Evolutionary conservation across 2,797 vertebrate species (phyloP).

Genomic region (Hapalemur alaotrensis): DNA sequence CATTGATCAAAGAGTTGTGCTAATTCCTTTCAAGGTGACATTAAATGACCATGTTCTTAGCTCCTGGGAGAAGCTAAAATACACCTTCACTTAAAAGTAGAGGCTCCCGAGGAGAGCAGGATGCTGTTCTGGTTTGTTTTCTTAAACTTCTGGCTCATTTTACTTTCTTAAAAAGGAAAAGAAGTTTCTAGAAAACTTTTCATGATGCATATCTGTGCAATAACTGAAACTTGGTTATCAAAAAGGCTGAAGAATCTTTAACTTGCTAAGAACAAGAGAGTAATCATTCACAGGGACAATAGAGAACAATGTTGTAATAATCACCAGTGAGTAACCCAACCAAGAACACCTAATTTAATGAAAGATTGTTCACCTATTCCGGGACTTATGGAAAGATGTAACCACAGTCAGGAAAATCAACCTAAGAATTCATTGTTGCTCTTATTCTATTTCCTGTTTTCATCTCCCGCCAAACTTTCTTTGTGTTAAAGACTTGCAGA

Average conservation of each 20-base stretch:
- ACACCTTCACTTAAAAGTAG: conserved; percentile 16
- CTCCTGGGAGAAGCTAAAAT: background rate
- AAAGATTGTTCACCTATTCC: background rate
- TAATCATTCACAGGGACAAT: background rate
- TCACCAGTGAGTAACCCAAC: background rate
- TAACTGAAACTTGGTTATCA: background rate
- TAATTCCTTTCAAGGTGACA: conserved; percentile 52
- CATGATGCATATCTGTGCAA: background rate
- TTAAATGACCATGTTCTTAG: conserved; percentile 39
- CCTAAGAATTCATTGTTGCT: background rate
- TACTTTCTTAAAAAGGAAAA: conserved; percentile 18
- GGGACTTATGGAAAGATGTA: background rate
- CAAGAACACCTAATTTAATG: background rate
- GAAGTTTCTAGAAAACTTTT: background rate
- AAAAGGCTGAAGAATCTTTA: background rate
- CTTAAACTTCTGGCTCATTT: background rate
- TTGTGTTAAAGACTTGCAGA: background rate
- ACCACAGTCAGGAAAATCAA: background rate
- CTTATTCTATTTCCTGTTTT: background rate
- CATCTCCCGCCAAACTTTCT: background rate
- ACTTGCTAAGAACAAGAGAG: background rate
- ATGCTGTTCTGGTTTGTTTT: background rate
- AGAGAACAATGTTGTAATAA: background rate
- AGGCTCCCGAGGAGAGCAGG: background rate
- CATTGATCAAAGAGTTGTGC: conserved; percentile 52